Evolutionary conservation across 2,888 invertebrate species (phyloP), one percentile per base, ranked within the genome.

Genomic region (Muschampia plurimacula): DNA sequence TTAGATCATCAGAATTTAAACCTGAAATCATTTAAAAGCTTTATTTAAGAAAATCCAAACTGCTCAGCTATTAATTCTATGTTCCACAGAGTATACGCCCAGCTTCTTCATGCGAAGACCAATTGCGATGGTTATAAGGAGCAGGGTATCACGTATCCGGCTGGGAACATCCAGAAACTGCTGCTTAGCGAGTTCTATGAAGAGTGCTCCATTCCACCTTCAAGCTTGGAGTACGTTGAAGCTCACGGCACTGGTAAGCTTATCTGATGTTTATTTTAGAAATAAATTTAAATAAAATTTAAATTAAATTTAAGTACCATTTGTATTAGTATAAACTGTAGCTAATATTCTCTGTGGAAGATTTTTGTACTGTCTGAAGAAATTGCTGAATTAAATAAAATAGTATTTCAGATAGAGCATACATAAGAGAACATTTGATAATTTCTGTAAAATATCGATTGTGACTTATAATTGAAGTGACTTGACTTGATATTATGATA

Each of bases 111-210:
- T 85, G 96, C 97, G 0, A 97, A 97, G 86, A 97, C 96, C 10
- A 97, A 97, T 87, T 97, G 97, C 80, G 97, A 97, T 85, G 98
- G 97, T 0, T 96, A 96, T 89, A 96, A 96, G 74, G 95, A 96
- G 2, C 96, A 96, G 83, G 96, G 96, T 22, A 96, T 96, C 79
- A 96, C 96, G 0, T 96, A 96, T 81, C 96, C 96, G 0, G 96
- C 96, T 0, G 96, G 96, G 0, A 92, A 95, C 76, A 94, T 95
- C 69, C 96, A 97, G 85, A 95, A 95, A 75, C 86, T 95, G 74
- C 87, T 97, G 0, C 87, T 96, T 0, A 88, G 91, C 0, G 96
- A 96, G 81, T 96, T 96, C 82, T 96, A 96, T 81, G 91, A 95
- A 64, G 96, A 96, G 83, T 96, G 97, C 77, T 95, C 96, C 62